Evolutionary conservation across 2,113 vertebrate species (phyloP).

Genomic region (Microtus richardsoni): DNA sequence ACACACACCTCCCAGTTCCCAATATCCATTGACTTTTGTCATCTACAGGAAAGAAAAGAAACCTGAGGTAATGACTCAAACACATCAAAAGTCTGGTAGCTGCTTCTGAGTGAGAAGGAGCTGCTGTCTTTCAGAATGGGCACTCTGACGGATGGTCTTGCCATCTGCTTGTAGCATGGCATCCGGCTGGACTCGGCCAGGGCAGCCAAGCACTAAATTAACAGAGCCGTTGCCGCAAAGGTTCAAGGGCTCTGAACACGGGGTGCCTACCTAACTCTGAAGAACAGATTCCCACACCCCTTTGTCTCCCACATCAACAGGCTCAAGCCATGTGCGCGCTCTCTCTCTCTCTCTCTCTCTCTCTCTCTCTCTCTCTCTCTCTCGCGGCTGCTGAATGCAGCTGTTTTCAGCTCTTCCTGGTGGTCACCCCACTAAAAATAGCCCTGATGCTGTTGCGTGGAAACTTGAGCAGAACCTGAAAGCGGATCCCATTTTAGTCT

Average conservation of each 20-base stretch:
- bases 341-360: no score
- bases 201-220: slow-evolving; percentile 61
- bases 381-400: neutral
- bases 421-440: slow-evolving; percentile 79
- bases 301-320: slow-evolving; percentile 58
- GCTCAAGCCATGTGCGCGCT: slow-evolving; percentile 42
- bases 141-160: neutral
- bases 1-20: neutral
- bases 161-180: neutral
- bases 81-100: neutral
- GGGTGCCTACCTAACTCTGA: slow-evolving; percentile 53
- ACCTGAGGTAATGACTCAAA: neutral
- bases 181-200: neutral
- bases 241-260: slow-evolving; percentile 4
- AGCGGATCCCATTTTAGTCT: slow-evolving; percentile 59
- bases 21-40: neutral
- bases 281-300: slow-evolving; percentile 57
- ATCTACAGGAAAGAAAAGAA: slow-evolving; percentile 8
- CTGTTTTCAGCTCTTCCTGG: slow-evolving; percentile 42
- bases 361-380: neutral
- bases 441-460: slow-evolving; percentile 66
- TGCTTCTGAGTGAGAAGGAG: neutral
- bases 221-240: slow-evolving; percentile 32
- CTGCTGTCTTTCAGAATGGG: neutral
- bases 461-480: slow-evolving; percentile 74